A percentile compares a stretch with the other conserved stretches of the same genome.
Conservation (phyloP, 35 echinoderm and acorn worm genomes). For the Apostichopus californicus region DNA sequence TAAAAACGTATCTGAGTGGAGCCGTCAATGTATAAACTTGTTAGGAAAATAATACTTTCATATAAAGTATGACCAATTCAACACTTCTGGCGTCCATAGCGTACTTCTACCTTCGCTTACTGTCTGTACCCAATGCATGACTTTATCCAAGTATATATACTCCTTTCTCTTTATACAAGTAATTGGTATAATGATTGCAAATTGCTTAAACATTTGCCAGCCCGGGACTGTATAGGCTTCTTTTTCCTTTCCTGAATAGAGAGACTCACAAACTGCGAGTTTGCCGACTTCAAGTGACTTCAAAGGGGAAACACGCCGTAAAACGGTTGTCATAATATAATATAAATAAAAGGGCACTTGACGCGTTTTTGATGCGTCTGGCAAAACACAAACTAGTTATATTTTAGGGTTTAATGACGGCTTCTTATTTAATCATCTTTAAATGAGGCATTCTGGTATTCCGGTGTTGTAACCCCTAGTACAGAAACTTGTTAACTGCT, state of each 20-base stretch:
- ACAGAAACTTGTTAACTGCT: constrained; percentile 44
- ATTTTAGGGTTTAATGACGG: background rate
- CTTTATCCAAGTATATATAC: too few species aligned
- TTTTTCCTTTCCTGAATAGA: background rate
- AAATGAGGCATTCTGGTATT: constrained; percentile 5
- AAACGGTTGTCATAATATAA: constrained; percentile 43
- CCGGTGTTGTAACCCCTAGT: background rate
- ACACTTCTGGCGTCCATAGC: too few species aligned
- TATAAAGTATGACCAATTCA: too few species aligned
- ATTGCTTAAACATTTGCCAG: too few species aligned
- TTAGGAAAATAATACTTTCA: too few species aligned
- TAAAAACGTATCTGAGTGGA: too few species aligned
- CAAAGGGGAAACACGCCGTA: constrained; percentile 30
- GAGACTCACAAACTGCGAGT: background rate
- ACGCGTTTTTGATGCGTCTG: constrained; percentile 35
- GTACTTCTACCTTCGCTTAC: too few species aligned
- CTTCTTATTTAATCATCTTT: constrained; percentile 15
- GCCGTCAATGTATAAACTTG: too few species aligned
- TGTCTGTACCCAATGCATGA: too few species aligned
- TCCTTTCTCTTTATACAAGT: too few species aligned
- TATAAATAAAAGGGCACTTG: constrained; percentile 40
- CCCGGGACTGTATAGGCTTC: background rate
- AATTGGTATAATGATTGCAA: too few species aligned
- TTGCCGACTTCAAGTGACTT: background rate
- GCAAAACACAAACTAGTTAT: constrained; percentile 30